phyloP scores from a whole-genome alignment of 2,113 vertebrate genomes.

The Actenoides lindsayi region DNA sequence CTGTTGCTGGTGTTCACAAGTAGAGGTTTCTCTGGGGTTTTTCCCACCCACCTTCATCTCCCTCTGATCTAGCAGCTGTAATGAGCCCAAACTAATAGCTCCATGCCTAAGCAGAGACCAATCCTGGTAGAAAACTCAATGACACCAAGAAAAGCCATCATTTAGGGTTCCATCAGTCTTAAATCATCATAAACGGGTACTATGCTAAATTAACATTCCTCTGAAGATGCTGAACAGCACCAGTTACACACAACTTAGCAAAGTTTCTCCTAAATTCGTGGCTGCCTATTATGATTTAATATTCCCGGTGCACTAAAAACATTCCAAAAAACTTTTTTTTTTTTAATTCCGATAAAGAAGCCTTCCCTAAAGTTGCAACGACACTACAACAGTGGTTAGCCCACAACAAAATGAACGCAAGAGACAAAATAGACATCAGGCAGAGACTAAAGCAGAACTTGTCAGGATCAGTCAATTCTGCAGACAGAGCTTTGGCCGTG shows the following conservation, averaged over 20 bases:
- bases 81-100: background rate
- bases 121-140: background rate
- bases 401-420: background rate
- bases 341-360: background rate
- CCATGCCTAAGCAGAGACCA: background rate
- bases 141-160: background rate
- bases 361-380: background rate
- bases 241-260: background rate
- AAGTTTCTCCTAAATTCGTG: background rate
- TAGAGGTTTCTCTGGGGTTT: background rate
- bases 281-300: background rate
- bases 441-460: background rate
- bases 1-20: background rate
- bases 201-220: background rate
- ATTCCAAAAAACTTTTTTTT: background rate
- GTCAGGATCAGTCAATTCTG: background rate
- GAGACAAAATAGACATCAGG: background rate
- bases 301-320: background rate
- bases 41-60: background rate
- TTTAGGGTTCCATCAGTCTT: background rate
- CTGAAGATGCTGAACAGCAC: background rate
- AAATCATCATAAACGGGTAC: background rate
- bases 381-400: background rate
- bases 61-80: background rate
- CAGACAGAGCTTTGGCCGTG: background rate